These are phyloP conservation scores for Aleadryas rufinucha DNA, from an alignment of 2,113 vertebrate species.

Conservation along the genomic window DNA sequence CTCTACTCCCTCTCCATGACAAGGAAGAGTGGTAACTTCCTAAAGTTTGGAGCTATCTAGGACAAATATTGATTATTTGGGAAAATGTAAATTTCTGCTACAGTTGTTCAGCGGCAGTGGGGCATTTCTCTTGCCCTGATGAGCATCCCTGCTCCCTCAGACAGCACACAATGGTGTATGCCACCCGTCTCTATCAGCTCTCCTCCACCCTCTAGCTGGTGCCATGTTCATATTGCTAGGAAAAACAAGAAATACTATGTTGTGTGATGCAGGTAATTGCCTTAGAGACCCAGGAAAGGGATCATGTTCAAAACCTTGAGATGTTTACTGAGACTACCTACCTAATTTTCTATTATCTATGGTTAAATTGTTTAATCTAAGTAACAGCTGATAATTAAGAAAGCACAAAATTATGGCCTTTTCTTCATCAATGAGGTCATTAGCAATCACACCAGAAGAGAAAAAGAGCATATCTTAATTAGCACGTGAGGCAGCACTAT, in stretches of 20 bases:
- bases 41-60: neutral
- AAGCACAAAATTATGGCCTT: neutral
- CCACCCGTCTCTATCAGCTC: neutral
- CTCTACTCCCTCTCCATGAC: neutral
- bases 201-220: neutral
- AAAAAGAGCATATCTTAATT: neutral
- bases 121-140: neutral
- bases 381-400: neutral
- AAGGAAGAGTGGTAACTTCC: neutral
- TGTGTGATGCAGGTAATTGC: neutral
- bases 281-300: neutral
- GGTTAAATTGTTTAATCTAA: neutral
- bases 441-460: neutral
- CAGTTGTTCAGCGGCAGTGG: neutral
- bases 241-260: neutral
- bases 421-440: neutral
- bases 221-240: neutral
- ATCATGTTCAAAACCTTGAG: neutral
- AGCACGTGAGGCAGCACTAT: neutral
- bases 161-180: fast-evolving
- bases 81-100: neutral
- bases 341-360: neutral
- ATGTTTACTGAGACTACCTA: neutral
- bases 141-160: neutral
- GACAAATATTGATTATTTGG: neutral